Conservation (phyloP, 1,140 invertebrate species). For the Trachymyrmex cornetzi region DNA sequence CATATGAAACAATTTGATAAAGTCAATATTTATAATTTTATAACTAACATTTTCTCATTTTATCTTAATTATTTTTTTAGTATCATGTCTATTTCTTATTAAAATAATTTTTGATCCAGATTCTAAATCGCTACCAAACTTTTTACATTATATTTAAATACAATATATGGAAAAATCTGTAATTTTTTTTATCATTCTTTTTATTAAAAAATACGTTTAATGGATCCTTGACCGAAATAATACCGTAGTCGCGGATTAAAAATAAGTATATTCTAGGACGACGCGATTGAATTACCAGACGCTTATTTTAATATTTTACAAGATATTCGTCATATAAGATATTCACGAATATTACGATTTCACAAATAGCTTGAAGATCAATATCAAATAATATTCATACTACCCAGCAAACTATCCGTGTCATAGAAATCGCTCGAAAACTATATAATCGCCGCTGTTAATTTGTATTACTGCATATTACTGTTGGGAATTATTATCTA, state of each 20-base stretch:
- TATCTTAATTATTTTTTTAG: too few relatives aligned
- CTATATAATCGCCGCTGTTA: slow-evolving; percentile 43
- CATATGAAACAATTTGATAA: too few relatives aligned
- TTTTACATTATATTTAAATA: too few relatives aligned
- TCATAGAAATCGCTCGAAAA: slow-evolving; percentile 43
- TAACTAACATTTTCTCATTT: too few relatives aligned
- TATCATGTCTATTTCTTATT: too few relatives aligned
- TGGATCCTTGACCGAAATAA: not conserved
- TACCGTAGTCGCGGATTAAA: too few relatives aligned
- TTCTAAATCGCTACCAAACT: too few relatives aligned
- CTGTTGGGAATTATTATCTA: slow-evolving; percentile 61
- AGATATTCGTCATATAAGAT: not conserved
- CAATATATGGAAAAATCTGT: too few relatives aligned
- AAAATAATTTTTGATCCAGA: too few relatives aligned
- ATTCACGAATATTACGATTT: not conserved
- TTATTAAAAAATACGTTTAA: too few relatives aligned
- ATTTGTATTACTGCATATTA: slow-evolving; percentile 52
- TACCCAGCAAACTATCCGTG: not conserved
- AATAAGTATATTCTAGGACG: not conserved
- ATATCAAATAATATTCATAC: not conserved
- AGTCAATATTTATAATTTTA: too few relatives aligned
- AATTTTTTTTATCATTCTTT: too few relatives aligned
- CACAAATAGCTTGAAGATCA: not conserved
- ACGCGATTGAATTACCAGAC: not conserved
- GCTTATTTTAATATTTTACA: not conserved